These are phyloP conservation scores for Poecilia picta DNA, from an alignment of 2,797 vertebrate genomes.

Conservation along the genomic window DNA sequence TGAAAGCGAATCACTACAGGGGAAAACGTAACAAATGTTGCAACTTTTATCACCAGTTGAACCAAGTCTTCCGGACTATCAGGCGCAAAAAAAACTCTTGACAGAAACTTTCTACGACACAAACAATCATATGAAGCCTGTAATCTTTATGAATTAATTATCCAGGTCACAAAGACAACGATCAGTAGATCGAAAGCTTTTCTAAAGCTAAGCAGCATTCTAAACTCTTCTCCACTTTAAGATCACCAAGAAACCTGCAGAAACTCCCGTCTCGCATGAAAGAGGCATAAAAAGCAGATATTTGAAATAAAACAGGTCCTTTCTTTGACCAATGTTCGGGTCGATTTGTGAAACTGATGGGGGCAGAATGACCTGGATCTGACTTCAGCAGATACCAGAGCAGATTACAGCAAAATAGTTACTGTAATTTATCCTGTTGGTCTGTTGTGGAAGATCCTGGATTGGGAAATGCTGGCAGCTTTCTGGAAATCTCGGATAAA, in stretches of 20 bases:
- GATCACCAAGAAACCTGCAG: neutral
- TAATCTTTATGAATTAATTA: neutral
- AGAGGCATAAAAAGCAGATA: neutral
- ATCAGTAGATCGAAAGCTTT: neutral
- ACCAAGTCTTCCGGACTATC: too few relatives aligned
- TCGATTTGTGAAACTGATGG: neutral
- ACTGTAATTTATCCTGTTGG: neutral
- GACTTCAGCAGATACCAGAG: neutral
- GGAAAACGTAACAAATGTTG: too few relatives aligned
- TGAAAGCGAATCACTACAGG: too few relatives aligned
- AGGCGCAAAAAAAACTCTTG: too few relatives aligned
- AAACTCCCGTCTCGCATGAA: neutral
- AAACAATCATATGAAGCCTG: neutral
- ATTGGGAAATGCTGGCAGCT: neutral
- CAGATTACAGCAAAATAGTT: neutral
- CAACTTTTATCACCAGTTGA: too few relatives aligned
- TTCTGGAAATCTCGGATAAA: neutral
- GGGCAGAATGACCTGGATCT: neutral
- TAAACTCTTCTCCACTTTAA: neutral
- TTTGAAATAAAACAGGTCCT: neutral
- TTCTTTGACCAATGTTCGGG: neutral
- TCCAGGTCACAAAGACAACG: neutral
- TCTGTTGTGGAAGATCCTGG: neutral
- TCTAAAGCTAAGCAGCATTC: neutral
- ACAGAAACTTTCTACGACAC: neutral